Base-by-base conservation (phyloP, 2,888 invertebrate genomes). In the Cyrtodaria siliqua region DNA sequence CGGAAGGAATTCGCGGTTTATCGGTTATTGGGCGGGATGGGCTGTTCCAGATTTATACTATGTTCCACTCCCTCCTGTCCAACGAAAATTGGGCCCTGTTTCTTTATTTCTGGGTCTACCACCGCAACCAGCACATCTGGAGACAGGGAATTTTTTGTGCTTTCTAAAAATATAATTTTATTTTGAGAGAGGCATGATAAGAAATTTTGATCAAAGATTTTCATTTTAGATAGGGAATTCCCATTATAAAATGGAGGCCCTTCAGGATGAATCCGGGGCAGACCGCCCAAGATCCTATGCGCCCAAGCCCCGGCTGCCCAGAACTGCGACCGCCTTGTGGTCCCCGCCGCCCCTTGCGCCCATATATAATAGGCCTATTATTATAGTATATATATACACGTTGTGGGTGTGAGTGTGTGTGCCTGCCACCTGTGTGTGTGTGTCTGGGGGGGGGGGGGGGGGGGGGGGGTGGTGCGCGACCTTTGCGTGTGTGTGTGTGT, bases 1-100 rank as follows among this genome's bases (percentile, higher is more conserved):
- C n/a, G n/a, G n/a, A 40, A 40, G 40, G 40, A 40, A 40, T 40
- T 40, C 40, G 40, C 40, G 40, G 40, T 40, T 40, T 40, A 40
- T 40, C 40, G 40, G 40, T 40, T 40, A 40, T 40, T 40, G 40
- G 40, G 40, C 40, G 40, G 40, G 40, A 40, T 40, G 40, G 40
- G 40, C 40, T 40, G 40, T 40, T 40, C 40, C 40, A 40, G 40
- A 40, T 40, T 40, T 40, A 40, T 40, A 40, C 40, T 40, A 40
- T 40, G 40, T 40, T 40, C 40, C 40, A 40, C 40, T 40, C 40
- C 40, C 40, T 40, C 40, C 40, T 40, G 40, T 40, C 40, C 40
- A 40, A 40, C 40, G 40, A 40, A 40, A 40, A 40, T 40, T 40
- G 40, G 40, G 40, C 40, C 40, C 40, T 40, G 40, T 40, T 40